phyloP scores from a whole-genome alignment of 2,113 vertebrate genomes.

The Lethenteron reissneri region DNA sequence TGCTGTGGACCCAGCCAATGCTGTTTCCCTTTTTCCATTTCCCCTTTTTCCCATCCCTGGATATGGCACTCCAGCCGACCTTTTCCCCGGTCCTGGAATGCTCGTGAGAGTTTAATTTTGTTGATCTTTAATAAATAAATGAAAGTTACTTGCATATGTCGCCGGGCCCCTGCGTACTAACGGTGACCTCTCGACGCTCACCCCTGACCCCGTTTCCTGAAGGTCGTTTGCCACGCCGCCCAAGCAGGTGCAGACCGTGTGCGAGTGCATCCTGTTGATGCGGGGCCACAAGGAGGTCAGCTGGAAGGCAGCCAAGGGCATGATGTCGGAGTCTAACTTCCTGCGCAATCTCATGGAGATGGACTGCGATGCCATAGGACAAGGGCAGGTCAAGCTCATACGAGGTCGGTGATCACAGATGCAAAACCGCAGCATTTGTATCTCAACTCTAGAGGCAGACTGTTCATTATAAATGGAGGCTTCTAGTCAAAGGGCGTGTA shows the following conservation, averaged over 20 bases:
- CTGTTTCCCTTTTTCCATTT: too few species aligned
- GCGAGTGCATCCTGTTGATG: slow-evolving; percentile 78
- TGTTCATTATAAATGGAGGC: too few species aligned
- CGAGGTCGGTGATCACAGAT: slow-evolving; percentile 23
- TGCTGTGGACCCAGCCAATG: too few species aligned
- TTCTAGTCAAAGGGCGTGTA: too few species aligned
- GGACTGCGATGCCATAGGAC: slow-evolving; percentile 45
- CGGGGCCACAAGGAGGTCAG: slow-evolving; percentile 63
- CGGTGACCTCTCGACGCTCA: not conserved
- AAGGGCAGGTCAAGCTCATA: slow-evolving; percentile 45
- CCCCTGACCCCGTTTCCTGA: slow-evolving; percentile 6
- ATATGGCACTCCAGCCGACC: too few species aligned
- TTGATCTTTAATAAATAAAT: not conserved
- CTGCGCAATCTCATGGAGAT: slow-evolving; percentile 58
- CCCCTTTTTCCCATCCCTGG: too few species aligned
- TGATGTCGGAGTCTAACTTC: slow-evolving; percentile 93
- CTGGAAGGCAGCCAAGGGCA: slow-evolving; percentile 70
- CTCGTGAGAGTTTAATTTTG: slow-evolving; percentile 5
- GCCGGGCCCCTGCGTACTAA: too few species aligned
- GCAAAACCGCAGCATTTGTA: too few species aligned
- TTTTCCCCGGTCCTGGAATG: too few species aligned
- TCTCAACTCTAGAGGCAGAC: too few species aligned
- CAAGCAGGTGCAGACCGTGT: slow-evolving; percentile 63
- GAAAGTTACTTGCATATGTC: too few species aligned
- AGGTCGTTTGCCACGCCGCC: slow-evolving; percentile 90